These are phyloP conservation scores for Leptothorax acervorum DNA, from an alignment of 2,888 invertebrate species.

Conservation along the genomic window DNA sequence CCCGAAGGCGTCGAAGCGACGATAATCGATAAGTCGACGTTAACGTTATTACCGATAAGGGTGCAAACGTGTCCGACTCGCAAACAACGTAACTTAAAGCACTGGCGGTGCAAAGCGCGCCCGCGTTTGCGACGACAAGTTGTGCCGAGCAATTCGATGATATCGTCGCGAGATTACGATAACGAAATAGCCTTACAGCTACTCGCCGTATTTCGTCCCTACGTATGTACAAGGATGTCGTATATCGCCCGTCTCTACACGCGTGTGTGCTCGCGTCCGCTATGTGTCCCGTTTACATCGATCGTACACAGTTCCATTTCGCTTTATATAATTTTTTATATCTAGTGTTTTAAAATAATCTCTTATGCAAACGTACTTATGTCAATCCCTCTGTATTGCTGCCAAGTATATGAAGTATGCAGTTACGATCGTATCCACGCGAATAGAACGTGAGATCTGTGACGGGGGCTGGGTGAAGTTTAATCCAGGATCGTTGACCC, in stretches of 20 bases:
- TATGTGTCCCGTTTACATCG: neutral
- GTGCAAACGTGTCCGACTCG: conserved; percentile 41
- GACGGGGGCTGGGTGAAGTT: neutral
- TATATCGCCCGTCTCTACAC: conserved; percentile 11
- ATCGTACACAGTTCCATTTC: neutral
- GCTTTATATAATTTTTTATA: neutral
- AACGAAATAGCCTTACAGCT: conserved; percentile 35
- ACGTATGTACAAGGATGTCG: neutral
- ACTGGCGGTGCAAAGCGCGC: neutral
- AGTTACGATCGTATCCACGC: conserved; percentile 62
- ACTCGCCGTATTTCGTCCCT: conserved; percentile 13
- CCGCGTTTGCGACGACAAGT: conserved; percentile 29
- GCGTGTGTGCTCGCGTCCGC: conserved; percentile 11
- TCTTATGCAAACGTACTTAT: conserved; percentile 26
- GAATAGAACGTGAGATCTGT: conserved; percentile 57
- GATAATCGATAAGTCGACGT: conserved; percentile 53
- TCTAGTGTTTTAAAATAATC: conserved; percentile 6
- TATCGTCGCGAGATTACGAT: conserved; percentile 47
- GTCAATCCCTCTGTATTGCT: conserved; percentile 17
- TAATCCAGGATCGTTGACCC: conserved; percentile 50
- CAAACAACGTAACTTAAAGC: conserved; percentile 21
- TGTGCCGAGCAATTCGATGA: conserved; percentile 32
- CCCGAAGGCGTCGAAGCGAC: conserved; percentile 24
- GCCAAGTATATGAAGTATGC: conserved; percentile 43
- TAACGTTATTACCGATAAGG: conserved; percentile 59